A percentile compares a stretch with the other conserved stretches of the same genome.
phyloP scores from a whole-genome alignment of 2,888 invertebrate genomes.

The Diploptera punctata region DNA sequence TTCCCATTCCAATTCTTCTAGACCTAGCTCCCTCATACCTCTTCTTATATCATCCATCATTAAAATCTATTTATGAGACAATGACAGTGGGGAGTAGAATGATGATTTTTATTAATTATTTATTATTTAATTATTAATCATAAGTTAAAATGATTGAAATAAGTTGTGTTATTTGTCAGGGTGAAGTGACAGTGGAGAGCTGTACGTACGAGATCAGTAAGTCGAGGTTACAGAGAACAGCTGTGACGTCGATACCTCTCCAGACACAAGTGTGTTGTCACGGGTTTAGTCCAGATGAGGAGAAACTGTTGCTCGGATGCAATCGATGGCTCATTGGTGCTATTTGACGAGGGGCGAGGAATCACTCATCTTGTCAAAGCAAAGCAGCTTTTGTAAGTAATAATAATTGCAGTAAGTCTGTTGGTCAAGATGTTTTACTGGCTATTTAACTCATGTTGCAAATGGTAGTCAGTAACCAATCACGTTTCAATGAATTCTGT shows the following conservation, averaged over 20 bases:
- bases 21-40: too few relatives aligned
- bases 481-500: too few relatives aligned
- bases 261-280: slow-evolving; percentile 73
- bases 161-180: slow-evolving; percentile 50
- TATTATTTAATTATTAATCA: neutral
- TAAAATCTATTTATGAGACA: too few relatives aligned
- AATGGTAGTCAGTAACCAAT: too few relatives aligned
- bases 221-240: slow-evolving; percentile 65
- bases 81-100: too few relatives aligned
- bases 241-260: slow-evolving; percentile 71
- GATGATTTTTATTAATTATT: too few relatives aligned
- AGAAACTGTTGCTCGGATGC: slow-evolving; percentile 77
- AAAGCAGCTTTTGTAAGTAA: slow-evolving; percentile 85
- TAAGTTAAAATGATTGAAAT: neutral
- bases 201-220: slow-evolving; percentile 67
- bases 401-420: too few relatives aligned
- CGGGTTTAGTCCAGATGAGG: slow-evolving; percentile 73
- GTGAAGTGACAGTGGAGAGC: slow-evolving; percentile 75
- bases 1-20: too few relatives aligned
- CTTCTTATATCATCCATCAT: too few relatives aligned
- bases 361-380: slow-evolving; percentile 76
- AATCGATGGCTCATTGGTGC: slow-evolving; percentile 83
- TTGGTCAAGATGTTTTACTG: too few relatives aligned
- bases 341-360: slow-evolving; percentile 78
- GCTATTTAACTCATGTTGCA: too few relatives aligned